Conservation (phyloP, 2,797 vertebrate species). For the Centropyge bicolor region DNA sequence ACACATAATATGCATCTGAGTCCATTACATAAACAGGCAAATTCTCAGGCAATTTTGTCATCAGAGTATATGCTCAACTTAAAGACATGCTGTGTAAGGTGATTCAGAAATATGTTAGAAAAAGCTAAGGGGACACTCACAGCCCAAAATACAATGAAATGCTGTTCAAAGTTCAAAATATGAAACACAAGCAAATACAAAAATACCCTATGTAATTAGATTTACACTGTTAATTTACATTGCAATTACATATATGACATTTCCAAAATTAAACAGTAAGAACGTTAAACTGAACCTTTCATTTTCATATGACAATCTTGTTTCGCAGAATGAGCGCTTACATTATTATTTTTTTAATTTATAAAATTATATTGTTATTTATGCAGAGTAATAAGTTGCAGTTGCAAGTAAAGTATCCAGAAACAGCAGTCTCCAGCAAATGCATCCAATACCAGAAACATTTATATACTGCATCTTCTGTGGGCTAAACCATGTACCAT, state of each 20-base stretch:
- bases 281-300: neutral
- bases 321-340: neutral
- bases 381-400: neutral
- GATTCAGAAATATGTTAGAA: constrained; percentile 38
- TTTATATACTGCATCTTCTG: neutral
- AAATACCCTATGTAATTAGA: constrained; percentile 55
- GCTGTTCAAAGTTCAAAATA: constrained; percentile 29
- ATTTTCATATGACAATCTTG: neutral
- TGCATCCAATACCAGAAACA: neutral
- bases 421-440: neutral
- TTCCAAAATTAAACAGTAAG: neutral
- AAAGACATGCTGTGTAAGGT: constrained; percentile 48
- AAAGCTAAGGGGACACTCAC: constrained; percentile 41
- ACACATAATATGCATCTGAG: constrained; percentile 20
- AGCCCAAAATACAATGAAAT: constrained; percentile 38
- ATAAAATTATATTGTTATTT: neutral
- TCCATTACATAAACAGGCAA: constrained; percentile 33
- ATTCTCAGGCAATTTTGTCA: constrained; percentile 44
- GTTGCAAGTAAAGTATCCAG: neutral
- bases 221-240: constrained; percentile 41
- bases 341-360: neutral
- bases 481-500: neutral
- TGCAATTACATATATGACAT: constrained; percentile 25
- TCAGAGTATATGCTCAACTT: constrained; percentile 26
- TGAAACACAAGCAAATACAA: constrained; percentile 59